Percentiles rank a stretch among this genome's conserved stretches.
phyloP scores from a whole-genome alignment of 2,888 invertebrate genomes.

The Thereva nobilitata region DNA sequence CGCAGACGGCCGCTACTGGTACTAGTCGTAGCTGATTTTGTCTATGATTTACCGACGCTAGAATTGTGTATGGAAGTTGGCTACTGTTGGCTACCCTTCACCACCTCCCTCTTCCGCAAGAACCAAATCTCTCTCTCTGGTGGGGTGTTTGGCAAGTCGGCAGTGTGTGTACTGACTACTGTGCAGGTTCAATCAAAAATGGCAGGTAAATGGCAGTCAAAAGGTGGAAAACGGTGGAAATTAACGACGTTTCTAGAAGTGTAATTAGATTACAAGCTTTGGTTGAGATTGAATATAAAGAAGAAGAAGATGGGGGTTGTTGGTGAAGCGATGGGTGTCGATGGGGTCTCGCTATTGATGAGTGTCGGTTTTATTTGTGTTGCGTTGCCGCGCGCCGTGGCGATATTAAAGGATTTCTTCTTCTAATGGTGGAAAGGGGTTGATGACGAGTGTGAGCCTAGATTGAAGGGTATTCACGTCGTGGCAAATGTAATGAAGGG shows the following conservation, averaged over 20 bases:
- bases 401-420: too few relatives aligned
- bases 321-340: too few relatives aligned
- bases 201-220: constrained; percentile 37
- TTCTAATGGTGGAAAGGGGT: too few relatives aligned
- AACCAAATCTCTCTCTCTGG: neutral
- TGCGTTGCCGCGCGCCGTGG: too few relatives aligned
- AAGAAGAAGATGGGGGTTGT: too few relatives aligned
- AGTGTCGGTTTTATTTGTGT: too few relatives aligned
- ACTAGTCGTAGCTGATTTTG: neutral
- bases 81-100: neutral
- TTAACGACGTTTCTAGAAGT: constrained; percentile 37
- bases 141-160: constrained; percentile 5
- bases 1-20: neutral
- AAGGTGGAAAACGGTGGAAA: constrained; percentile 31
- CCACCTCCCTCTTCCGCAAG: neutral
- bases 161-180: constrained; percentile 28
- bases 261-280: constrained; percentile 39
- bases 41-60: neutral
- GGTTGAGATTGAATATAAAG: constrained; percentile 20
- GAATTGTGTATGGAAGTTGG: neutral
- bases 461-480: too few relatives aligned
- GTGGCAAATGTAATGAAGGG: too few relatives aligned
- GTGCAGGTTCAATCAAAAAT: constrained; percentile 36
- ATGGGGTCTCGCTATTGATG: too few relatives aligned
- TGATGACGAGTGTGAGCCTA: too few relatives aligned